Percentiles rank a stretch among this genome's conserved stretches.
Conservation (phyloP, 2,888 invertebrate species). For the Lypha dubia region DNA sequence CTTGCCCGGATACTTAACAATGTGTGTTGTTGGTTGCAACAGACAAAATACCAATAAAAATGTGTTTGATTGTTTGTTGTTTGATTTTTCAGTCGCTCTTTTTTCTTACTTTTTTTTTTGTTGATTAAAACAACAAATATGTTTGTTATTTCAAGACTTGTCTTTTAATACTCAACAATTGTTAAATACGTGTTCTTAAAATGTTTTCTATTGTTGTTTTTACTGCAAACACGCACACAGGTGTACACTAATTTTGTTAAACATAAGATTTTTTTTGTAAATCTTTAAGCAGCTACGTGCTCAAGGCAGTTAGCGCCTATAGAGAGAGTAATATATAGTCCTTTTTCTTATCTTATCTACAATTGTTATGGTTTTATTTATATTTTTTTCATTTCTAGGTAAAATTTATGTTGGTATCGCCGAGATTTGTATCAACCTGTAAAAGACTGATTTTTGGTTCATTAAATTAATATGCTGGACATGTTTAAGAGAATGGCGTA, state of each 20-base stretch:
- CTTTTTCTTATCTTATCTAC: background rate
- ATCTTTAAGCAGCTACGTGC: conserved; percentile 53
- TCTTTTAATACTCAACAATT: conserved; percentile 40
- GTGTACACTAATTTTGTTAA: conserved; percentile 1
- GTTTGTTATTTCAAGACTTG: conserved; percentile 17
- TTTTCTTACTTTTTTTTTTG: conserved; percentile 9
- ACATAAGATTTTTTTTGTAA: background rate
- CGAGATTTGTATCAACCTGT: conserved; percentile 4
- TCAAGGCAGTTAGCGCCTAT: conserved; percentile 41
- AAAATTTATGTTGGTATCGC: background rate
- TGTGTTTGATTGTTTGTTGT: no score
- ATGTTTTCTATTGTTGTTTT: background rate
- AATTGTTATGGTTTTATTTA: background rate
- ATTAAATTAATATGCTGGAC: conserved; percentile 28
- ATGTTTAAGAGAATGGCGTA: background rate
- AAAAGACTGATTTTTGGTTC: conserved; percentile 40
- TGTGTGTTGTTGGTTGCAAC: no score
- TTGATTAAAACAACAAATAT: background rate
- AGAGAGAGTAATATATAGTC: conserved; percentile 4
- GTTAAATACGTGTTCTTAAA: conserved; percentile 25
- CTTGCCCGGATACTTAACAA: conserved; percentile 50
- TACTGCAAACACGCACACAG: conserved; percentile 13
- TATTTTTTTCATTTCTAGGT: background rate
- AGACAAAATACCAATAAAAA: conserved; percentile 12
- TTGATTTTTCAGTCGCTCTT: conserved; percentile 25